Base-by-base conservation (phyloP, 2,888 invertebrate species). In the Phlogophora meticulosa region DNA sequence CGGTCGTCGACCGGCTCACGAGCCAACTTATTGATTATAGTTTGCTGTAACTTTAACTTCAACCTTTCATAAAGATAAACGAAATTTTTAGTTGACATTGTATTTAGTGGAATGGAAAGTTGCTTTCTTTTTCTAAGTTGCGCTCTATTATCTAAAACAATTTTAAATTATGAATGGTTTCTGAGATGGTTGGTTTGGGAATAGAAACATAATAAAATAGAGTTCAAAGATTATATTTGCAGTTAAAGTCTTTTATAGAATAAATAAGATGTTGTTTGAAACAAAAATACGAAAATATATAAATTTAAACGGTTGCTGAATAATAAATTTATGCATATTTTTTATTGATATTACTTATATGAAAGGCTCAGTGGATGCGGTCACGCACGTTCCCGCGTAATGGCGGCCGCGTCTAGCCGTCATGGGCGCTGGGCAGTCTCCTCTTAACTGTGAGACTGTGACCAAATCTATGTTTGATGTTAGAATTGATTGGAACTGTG, bases 1-100 rank as follows among this genome's bases (percentile, higher is more conserved):
- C 89, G 90, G 90, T 88, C 91, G 83, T 81, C 83, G 88, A 86
- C 85, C 86, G 85, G 72, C 59, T 69, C 76, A 77, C 75, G 72
- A 72, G 80, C 68, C 59, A 74, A 70, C 67, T 78, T 74, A 78
- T 83, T 80, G 74, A 78, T 85, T 83, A 74, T 80, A 76, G 72
- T 79, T 81, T 70, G 51, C 34, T 77, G 70, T 73, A 76, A 72
- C 62, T 71, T 72, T 79, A 70, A 67, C 60, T 69, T 78, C 40
- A 67, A 76, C 77, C 74, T 79, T 74, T 76, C n/a, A 66, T 58
- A 76, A 82, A 78, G 68, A 65, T 73, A 76, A 72, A 61, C 10
- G n/a, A 58, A 46, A 36, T 36, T 42, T 61, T 63, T 24, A 56
- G 52, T 59, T 61, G 61, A 59, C 61, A 64, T 58, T 64, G 66